Base-by-base conservation (phyloP, 2,888 invertebrate species). In the Charanyca ferruginea region DNA sequence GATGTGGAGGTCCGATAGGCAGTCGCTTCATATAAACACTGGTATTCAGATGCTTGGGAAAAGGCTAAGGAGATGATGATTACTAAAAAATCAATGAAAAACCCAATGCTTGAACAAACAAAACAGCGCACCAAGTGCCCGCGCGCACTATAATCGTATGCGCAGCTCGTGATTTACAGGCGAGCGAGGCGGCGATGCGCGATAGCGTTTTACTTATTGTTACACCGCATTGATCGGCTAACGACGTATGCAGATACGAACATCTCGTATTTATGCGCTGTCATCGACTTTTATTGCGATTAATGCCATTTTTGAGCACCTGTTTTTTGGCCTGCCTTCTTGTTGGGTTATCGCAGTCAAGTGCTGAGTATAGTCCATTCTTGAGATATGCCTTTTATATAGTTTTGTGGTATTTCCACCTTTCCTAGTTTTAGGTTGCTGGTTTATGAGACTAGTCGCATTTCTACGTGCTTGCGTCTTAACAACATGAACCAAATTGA, bases 191-290 rank as follows among this genome's bases (percentile, higher is more conserved):
- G 73, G 49, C 87, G 91, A 91, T 92, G 85, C 73, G 66, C 85
- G 92, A 92, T 92, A 92, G 84, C 87, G 84, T 85, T 86, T 90
- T 92, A 92, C 90, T 92, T 92, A 93, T 91, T 92, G 92, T 92
- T 88, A 86, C 89, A 87, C 86, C 74, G 81, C 73, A 81, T 85
- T 87, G 90, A 91, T 91, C 90, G 86, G 83, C 86, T 85, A 85
- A 87, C 87, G 86, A 85, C 85, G 85, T 85, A 84, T 77, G 80
- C 85, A 87, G 85, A 85, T 85, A 84, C 80, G 65, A 76, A 64
- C 81, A 67, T 70, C 66, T 63, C 69, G 77, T 84, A 85, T 91
- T 91, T 89, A 91, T 90, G 87, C 84, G 78, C 86, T 87, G 90
- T 90, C 90, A 85, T 63, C 82, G 85, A 84, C 87, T 87, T 89